Conservation (phyloP, 1,140 invertebrate genomes). For the Drosophila bifasciata region DNA sequence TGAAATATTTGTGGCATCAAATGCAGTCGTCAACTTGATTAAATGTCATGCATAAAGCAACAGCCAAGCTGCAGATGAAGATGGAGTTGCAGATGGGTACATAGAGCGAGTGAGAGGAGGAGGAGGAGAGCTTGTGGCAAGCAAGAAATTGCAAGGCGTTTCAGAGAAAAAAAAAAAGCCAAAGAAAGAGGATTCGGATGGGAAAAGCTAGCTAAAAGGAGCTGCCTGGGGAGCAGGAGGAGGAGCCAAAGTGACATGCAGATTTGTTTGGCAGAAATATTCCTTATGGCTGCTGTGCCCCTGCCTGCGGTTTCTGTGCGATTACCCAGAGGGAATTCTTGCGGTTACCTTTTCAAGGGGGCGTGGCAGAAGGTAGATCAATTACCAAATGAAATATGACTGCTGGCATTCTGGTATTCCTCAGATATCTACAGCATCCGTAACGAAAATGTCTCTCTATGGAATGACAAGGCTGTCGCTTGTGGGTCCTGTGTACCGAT, state of each 20-base stretch:
- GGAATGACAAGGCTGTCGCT: too few relatives aligned
- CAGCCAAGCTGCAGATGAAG: slow-evolving; percentile 67
- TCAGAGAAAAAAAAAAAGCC: slow-evolving; percentile 43
- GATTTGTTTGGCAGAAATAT: slow-evolving; percentile 64
- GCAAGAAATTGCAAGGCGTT: slow-evolving; percentile 72
- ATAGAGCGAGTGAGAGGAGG: neutral
- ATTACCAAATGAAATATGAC: slow-evolving; percentile 54
- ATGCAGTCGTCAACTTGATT: slow-evolving; percentile 83
- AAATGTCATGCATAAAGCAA: slow-evolving; percentile 82
- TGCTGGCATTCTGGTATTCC: neutral
- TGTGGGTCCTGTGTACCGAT: too few relatives aligned
- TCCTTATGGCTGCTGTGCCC: slow-evolving; percentile 39
- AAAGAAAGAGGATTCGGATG: slow-evolving; percentile 22
- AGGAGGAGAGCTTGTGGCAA: slow-evolving; percentile 29
- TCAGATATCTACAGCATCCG: too few relatives aligned
- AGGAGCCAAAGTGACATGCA: slow-evolving; percentile 50
- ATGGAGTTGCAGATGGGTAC: slow-evolving; percentile 40
- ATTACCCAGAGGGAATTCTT: slow-evolving; percentile 31
- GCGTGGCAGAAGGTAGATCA: slow-evolving; percentile 25
- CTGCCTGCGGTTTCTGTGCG: slow-evolving; percentile 14
- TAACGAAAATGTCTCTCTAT: too few relatives aligned
- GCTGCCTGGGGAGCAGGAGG: slow-evolving; percentile 22
- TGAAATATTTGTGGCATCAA: slow-evolving; percentile 83
- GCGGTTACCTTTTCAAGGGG: too few relatives aligned
- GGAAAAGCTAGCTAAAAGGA: slow-evolving; percentile 43